Evolutionary conservation across 2,797 vertebrate species (phyloP).

Genomic region (Cichlasoma orientale): DNA sequence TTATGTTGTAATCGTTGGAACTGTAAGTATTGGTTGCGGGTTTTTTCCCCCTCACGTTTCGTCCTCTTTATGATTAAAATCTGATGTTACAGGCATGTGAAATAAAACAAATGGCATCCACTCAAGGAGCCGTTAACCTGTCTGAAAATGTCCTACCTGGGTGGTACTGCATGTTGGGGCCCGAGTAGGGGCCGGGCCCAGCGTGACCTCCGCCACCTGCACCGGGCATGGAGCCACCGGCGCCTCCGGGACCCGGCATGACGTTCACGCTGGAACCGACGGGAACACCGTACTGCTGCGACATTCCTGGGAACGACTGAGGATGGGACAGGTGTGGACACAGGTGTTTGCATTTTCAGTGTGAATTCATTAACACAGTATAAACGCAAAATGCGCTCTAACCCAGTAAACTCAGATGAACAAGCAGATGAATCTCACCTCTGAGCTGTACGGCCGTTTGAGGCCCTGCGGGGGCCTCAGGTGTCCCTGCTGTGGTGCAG

Average conservation of each 20-base stretch:
- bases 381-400: not conserved
- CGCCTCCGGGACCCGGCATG: conserved; percentile 54
- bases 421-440: conserved; percentile 77
- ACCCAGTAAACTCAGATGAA: not conserved
- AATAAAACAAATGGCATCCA: too few relatives aligned
- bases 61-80: not conserved
- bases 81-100: not conserved
- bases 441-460: conserved; percentile 85
- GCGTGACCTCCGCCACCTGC: conserved; percentile 45
- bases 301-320: conserved; percentile 60
- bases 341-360: not conserved
- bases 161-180: conserved; percentile 85
- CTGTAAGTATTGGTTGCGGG: not conserved
- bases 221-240: conserved; percentile 39
- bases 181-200: conserved; percentile 68
- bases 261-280: conserved; percentile 49
- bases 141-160: conserved; percentile 40
- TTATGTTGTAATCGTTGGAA: too few relatives aligned
- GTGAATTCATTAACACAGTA: not conserved
- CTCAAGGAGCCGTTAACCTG: too few relatives aligned
- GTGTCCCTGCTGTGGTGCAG: conserved; percentile 81
- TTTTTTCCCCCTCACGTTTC: too few relatives aligned
- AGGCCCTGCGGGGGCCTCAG: conserved; percentile 81
- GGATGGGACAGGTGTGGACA: not conserved
- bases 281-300: conserved; percentile 71